These are phyloP conservation scores for Dolichotis patagonum DNA, from an alignment of 2,113 vertebrate species.

Conservation along the genomic window DNA sequence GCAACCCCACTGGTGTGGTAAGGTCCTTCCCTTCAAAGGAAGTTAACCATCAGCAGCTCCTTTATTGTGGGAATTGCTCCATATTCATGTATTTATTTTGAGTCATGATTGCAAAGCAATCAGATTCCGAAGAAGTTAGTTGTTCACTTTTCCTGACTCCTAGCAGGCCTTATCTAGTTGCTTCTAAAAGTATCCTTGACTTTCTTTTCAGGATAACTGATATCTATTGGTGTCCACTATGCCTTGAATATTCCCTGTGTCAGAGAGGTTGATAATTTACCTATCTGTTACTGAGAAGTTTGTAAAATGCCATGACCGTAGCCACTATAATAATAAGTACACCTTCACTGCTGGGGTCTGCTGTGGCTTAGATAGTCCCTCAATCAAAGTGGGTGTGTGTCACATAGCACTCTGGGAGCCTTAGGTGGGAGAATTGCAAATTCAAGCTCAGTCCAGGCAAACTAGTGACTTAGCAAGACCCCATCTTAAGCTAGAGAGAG, in stretches of 20 bases:
- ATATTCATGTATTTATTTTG: background rate
- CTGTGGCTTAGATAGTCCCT: background rate
- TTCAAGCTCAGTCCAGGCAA: background rate
- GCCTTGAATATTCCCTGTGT: background rate
- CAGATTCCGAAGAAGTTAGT: background rate
- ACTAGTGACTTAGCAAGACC: background rate
- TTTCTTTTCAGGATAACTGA: background rate
- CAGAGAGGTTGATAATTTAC: background rate
- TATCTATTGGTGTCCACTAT: background rate
- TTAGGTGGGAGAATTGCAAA: background rate
- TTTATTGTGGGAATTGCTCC: background rate
- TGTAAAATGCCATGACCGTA: background rate
- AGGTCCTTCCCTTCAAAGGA: background rate
- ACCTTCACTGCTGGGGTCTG: background rate
- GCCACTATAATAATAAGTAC: background rate
- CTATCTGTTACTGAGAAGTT: background rate
- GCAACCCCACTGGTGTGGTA: background rate
- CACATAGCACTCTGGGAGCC: background rate
- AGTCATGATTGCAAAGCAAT: no score
- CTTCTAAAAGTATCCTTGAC: background rate
- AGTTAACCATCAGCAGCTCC: background rate
- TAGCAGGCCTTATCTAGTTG: background rate
- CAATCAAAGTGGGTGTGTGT: background rate
- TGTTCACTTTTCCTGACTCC: background rate
- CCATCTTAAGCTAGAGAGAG: background rate